Conservation (phyloP, 30 jellyfish, hydroid and myxozoan genomes). For the Catostylus mosaicus region DNA sequence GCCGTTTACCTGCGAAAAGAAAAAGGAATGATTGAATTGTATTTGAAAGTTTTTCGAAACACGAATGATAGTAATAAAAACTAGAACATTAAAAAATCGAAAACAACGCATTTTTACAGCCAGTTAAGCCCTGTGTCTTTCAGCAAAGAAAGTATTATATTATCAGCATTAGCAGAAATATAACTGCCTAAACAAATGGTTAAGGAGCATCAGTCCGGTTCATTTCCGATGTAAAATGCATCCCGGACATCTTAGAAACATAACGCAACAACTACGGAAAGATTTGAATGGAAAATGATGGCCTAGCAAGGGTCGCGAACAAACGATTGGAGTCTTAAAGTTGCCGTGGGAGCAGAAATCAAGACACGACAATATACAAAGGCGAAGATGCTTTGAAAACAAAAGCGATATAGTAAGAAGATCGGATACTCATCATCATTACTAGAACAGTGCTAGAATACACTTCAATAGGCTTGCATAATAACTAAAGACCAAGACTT, state of each 20-base stretch:
- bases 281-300: background rate
- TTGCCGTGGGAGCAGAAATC: no score
- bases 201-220: background rate
- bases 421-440: conserved; percentile 37
- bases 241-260: background rate
- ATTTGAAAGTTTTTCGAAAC: no score
- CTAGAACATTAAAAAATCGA: no score
- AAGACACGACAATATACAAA: no score
- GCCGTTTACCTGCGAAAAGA: conserved; percentile 84
- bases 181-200: background rate
- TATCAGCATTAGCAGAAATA: no score
- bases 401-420: conserved; percentile 12
- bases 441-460: background rate
- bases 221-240: background rate
- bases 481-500: background rate
- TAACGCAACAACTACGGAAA: background rate
- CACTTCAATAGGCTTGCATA: background rate
- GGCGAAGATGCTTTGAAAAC: background rate
- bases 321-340: no score
- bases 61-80: no score
- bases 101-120: no score
- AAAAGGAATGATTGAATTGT: background rate
- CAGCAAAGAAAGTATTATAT: no score
- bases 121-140: no score
- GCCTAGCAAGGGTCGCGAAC: no score